Evolutionary conservation across 2,888 invertebrate species (phyloP).

Genomic region (Eristalis tenax): DNA sequence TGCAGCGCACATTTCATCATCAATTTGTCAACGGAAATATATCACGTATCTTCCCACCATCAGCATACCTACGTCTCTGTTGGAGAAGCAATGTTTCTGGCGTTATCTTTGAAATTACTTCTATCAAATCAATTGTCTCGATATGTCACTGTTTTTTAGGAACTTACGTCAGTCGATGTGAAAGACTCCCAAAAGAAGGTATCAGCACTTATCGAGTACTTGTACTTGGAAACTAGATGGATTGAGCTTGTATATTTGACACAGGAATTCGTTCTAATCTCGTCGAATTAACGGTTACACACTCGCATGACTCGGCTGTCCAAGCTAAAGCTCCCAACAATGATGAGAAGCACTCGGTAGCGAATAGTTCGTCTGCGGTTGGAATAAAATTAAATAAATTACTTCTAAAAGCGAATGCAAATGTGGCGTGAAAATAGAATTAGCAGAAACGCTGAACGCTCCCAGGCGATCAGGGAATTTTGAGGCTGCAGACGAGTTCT

Average conservation of each 20-base stretch:
- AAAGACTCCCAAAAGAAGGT: too few species aligned
- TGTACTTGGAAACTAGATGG: background rate
- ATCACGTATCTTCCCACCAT: background rate
- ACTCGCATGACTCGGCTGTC: background rate
- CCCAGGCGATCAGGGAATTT: background rate
- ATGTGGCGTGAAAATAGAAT: slow-evolving; percentile 3
- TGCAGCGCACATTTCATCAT: background rate
- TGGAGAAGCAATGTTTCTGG: background rate
- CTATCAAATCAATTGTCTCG: background rate
- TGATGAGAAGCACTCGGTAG: background rate
- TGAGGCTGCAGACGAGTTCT: background rate
- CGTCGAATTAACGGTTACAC: background rate
- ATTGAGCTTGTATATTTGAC: background rate
- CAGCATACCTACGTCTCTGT: background rate
- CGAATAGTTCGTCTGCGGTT: background rate
- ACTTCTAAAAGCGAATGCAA: slow-evolving; percentile 10
- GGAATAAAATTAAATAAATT: background rate
- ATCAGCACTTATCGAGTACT: background rate
- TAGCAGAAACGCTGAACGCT: background rate
- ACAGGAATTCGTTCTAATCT: background rate
- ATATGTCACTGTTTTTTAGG: background rate
- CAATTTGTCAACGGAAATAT: background rate
- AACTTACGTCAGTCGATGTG: background rate
- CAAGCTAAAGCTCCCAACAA: background rate
- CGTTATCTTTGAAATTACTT: background rate